A percentile compares a stretch with the other conserved stretches of the same genome.
These are phyloP conservation scores for Accipiter cooperii DNA, from an alignment of 2,113 vertebrate genomes.

Conservation along the genomic window DNA sequence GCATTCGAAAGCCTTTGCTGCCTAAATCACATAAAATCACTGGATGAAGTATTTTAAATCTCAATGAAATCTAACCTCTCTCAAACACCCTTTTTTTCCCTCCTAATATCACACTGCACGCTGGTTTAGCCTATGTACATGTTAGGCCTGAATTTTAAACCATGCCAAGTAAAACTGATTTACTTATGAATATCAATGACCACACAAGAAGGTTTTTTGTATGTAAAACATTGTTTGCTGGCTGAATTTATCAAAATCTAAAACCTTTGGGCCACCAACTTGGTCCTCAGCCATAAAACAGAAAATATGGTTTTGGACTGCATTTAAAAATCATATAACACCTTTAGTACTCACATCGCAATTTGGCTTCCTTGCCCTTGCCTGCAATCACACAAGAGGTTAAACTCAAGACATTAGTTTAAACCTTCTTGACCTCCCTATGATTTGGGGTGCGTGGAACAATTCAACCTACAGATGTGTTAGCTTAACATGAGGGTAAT, in stretches of 20 bases:
- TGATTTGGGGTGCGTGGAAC: neutral
- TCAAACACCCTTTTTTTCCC: fast-evolving
- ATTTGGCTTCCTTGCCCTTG: neutral
- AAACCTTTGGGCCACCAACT: neutral
- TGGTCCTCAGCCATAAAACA: neutral
- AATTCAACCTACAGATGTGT: neutral
- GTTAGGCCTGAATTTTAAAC: neutral
- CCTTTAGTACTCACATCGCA: neutral
- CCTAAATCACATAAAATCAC: neutral
- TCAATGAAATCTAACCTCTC: neutral
- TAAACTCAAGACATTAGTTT: neutral
- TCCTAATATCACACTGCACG: neutral
- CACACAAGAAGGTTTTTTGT: neutral
- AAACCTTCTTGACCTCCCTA: neutral
- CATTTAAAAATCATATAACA: neutral
- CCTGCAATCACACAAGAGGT: neutral
- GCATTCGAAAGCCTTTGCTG: neutral
- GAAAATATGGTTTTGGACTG: neutral
- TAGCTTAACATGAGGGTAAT: neutral
- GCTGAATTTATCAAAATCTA: neutral
- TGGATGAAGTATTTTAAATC: neutral
- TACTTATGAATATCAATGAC: neutral
- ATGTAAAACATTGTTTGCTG: neutral
- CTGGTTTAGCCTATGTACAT: neutral
- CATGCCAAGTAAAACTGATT: neutral